Base-by-base conservation (phyloP, 2,113 vertebrate genomes). In the Neomonachus schauinslandi region DNA sequence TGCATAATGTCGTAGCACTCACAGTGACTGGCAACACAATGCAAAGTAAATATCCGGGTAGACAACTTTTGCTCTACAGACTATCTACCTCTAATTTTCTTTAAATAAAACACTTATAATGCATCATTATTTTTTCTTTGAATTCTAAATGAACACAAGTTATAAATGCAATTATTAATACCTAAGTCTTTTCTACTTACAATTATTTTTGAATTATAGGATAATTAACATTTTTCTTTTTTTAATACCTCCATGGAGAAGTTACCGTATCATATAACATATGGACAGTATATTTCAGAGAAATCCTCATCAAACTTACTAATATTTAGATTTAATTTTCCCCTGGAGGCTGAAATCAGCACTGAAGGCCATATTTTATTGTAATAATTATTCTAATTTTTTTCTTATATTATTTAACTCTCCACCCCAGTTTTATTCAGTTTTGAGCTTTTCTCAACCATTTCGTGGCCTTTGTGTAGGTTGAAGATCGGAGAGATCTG, bases 1-100 rank as follows among this genome's bases (percentile, higher is more conserved):
- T 26, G 12, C 24, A 42, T 13, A n/a, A 22, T 19, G 7, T 24
- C 2, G 24, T 10, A 7, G 33, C 16, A 55, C 1, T 67, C 22
- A 31, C 1, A 1, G 9, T 31, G 16, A 51, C 36, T n/a, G 57
- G 71, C 4, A 18, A 15, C 19, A 5, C 2, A 16, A 0, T 2
- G 7, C n/a, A 0, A 81, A 82, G 16, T 46, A 33, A 28, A n/a
- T 13, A 28, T 5, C 9, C 26, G n/a, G 36, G 22, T 28, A 39
- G 46, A n/a, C 4, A 12, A 19, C 16, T 31, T 24, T 21, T n/a
- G 24, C 36, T 59, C 18, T 39, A 8, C n/a, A 63, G 74, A 33
- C 7, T 5, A 22, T 9, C 39, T n/a, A 11, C 7, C 46, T 59
- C 16, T 33, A 42, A 2, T 88, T 97, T 67, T 67, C 46, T 21